phyloP scores from a whole-genome alignment of 2,797 vertebrate species.

The Borostomias antarcticus region DNA sequence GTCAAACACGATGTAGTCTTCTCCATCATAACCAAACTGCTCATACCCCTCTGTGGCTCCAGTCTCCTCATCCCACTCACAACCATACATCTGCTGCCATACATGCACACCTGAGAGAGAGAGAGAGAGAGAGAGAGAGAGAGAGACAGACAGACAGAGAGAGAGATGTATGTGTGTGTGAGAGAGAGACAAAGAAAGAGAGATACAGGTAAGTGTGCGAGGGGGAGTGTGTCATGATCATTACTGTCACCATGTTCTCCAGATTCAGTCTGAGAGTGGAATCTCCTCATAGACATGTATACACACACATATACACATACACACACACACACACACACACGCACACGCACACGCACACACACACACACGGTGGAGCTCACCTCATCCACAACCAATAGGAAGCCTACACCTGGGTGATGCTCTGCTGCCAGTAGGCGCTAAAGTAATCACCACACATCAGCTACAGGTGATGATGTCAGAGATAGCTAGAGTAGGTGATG shows the following conservation, averaged over 20 bases:
- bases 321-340: not conserved
- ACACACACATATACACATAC: no score
- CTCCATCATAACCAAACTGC: slow-evolving; percentile 24
- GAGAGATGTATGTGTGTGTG: no score
- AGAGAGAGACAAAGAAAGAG: not conserved
- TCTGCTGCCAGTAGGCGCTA: no score
- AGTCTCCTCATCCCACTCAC: slow-evolving; percentile 29
- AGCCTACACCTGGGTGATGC: no score
- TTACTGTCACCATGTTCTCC: not conserved
- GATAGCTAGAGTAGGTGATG: no score
- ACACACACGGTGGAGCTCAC: no score
- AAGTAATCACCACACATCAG: no score
- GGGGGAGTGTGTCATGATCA: not conserved
- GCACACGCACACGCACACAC: slow-evolving; percentile 6
- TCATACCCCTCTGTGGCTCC: not conserved
- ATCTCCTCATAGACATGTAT: no score
- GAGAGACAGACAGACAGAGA: not conserved
- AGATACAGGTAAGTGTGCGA: slow-evolving; percentile 16
- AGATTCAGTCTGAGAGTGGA: no score
- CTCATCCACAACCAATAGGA: no score
- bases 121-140: not conserved
- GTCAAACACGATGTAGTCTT: slow-evolving; percentile 22
- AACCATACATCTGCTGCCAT: slow-evolving; percentile 14
- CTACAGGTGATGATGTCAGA: no score
- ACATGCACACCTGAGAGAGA: slow-evolving; percentile 38